These are phyloP conservation scores for Leptodactylus fallax DNA, from an alignment of 2,797 vertebrate genomes.

Conservation along the genomic window DNA sequence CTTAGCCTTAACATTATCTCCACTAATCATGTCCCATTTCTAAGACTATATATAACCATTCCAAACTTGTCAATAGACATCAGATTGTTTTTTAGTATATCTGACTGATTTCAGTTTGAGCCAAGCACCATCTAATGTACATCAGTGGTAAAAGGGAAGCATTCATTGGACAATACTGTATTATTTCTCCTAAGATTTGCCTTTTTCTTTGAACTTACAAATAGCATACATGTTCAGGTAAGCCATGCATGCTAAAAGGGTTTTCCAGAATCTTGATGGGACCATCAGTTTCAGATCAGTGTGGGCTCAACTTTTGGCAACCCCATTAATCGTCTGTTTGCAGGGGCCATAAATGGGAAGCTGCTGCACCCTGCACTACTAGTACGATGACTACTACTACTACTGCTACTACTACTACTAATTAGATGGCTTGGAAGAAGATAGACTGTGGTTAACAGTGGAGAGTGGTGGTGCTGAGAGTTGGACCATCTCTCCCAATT, in stretches of 20 bases:
- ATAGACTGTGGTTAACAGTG: too few relatives aligned
- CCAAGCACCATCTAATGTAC: not conserved
- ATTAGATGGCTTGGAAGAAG: too few relatives aligned
- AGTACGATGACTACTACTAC: too few relatives aligned
- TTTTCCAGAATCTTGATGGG: too few relatives aligned
- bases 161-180: not conserved
- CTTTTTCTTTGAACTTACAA: not conserved
- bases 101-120: not conserved
- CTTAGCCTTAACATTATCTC: not conserved
- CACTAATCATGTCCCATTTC: not conserved
- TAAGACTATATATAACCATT: not conserved
- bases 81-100: not conserved
- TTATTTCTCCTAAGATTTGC: not conserved
- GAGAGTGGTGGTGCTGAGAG: too few relatives aligned
- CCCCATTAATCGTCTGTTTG: too few relatives aligned
- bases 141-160: not conserved
- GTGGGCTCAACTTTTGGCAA: too few relatives aligned
- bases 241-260: not conserved
- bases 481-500: too few relatives aligned
- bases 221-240: not conserved
- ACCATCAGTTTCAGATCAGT: too few relatives aligned
- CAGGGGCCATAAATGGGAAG: too few relatives aligned
- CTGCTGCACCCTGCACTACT: too few relatives aligned
- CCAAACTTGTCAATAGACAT: not conserved
- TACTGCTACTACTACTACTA: too few relatives aligned